A percentile compares a stretch with the other conserved stretches of the same genome.
These are phyloP conservation scores for Champsocephalus gunnari DNA, from an alignment of 2,797 vertebrate species.

Conservation along the genomic window DNA sequence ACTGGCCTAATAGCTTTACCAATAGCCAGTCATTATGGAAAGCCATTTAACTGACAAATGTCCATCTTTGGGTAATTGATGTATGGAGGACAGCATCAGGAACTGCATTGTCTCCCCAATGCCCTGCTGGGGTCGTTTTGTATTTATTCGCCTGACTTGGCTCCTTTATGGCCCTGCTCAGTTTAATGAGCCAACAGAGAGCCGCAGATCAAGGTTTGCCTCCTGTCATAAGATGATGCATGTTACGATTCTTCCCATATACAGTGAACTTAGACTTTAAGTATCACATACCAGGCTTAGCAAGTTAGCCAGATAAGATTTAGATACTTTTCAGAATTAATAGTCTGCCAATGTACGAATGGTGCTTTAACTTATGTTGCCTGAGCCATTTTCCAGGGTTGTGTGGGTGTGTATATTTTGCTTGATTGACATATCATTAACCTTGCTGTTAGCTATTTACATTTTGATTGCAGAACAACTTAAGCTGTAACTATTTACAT, in stretches of 20 bases:
- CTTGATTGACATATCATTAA: slow-evolving; percentile 8
- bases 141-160: slow-evolving; percentile 69
- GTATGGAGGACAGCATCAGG: slow-evolving; percentile 39
- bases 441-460: background rate
- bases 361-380: background rate
- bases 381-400: background rate
- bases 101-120: slow-evolving; percentile 44
- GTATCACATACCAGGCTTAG: slow-evolving; percentile 1
- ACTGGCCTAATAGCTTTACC: slow-evolving; percentile 45
- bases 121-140: slow-evolving; percentile 46
- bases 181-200: slow-evolving; percentile 76
- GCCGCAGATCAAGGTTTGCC: slow-evolving; percentile 53
- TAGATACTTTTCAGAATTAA: background rate
- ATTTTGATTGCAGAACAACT: background rate
- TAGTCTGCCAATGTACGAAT: background rate
- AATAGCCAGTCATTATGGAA: slow-evolving; percentile 44
- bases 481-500: background rate
- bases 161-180: slow-evolving; percentile 62
- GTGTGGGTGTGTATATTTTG: background rate
- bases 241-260: slow-evolving; percentile 30
- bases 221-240: slow-evolving; percentile 37
- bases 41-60: slow-evolving; percentile 64
- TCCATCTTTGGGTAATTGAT: slow-evolving; percentile 56
- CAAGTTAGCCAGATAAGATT: slow-evolving; percentile 5
- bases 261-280: slow-evolving; percentile 15